phyloP scores from a whole-genome alignment of 2,113 vertebrate genomes.

The Rhinopithecus roxellana region DNA sequence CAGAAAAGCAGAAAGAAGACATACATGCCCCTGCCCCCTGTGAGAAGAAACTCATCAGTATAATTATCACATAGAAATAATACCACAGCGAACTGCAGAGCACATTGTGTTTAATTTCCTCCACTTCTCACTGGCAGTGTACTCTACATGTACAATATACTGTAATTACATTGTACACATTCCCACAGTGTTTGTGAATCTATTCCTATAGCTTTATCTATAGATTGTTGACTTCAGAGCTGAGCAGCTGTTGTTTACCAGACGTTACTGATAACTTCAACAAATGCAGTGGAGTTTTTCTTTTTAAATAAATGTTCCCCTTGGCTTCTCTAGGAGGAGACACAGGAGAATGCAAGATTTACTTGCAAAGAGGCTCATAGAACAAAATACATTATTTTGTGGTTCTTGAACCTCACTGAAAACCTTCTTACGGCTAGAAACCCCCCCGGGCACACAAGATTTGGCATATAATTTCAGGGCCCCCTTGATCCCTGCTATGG shows the following conservation, averaged over 20 bases:
- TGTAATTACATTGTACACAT: conserved; percentile 66
- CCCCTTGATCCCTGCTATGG: not conserved
- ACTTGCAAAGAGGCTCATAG: not conserved
- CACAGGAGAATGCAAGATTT: not conserved
- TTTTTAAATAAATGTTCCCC: not conserved
- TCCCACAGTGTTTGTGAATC: conserved; percentile 70
- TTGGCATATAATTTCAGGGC: not conserved
- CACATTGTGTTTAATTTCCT: conserved; percentile 61
- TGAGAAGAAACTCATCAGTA: conserved; percentile 73
- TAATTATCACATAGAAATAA: conserved; percentile 77
- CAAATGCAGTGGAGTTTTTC: not conserved
- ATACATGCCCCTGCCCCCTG: conserved; percentile 42
- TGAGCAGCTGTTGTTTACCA: conserved; percentile 72
- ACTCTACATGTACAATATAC: conserved; percentile 70
- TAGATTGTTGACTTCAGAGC: conserved; percentile 76
- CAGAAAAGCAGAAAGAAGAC: conserved; percentile 45
- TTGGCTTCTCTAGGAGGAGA: conserved; percentile 42
- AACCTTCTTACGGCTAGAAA: not conserved
- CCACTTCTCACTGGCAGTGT: conserved; percentile 62
- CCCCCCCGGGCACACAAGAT: not conserved
- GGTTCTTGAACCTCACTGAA: not conserved
- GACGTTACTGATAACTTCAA: conserved; percentile 62
- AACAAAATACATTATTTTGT: not conserved
- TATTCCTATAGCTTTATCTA: conserved; percentile 75
- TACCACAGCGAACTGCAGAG: conserved; percentile 46